A percentile compares a stretch with the other conserved stretches of the same genome.
Evolutionary conservation across 2,888 invertebrate species (phyloP).

Genomic region (Taenaris catops): DNA sequence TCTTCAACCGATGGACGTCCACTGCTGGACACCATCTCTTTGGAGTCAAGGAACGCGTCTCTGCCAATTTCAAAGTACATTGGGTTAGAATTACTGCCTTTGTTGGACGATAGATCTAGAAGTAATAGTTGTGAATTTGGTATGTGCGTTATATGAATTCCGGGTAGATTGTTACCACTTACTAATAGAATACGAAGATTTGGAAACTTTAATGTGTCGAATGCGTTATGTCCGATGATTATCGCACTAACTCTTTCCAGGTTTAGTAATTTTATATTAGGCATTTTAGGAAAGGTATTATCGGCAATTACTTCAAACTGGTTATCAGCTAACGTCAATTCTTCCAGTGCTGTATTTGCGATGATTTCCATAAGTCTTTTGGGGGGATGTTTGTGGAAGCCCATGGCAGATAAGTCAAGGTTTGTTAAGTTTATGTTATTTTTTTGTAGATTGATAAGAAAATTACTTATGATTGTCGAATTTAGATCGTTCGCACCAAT

Average conservation of each 20-base stretch:
- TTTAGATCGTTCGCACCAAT: conserved; percentile 78
- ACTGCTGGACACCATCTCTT: too few species aligned
- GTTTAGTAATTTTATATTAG: conserved; percentile 74
- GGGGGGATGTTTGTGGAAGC: conserved; percentile 73
- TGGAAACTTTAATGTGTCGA: conserved; percentile 63
- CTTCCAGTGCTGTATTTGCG: conserved; percentile 66
- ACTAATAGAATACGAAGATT: conserved; percentile 71
- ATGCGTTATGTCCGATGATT: conserved; percentile 64
- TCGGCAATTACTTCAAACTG: conserved; percentile 75
- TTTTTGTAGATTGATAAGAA: conserved; percentile 50
- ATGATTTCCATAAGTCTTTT: conserved; percentile 64
- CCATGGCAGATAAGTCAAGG: conserved; percentile 73
- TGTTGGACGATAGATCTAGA: conserved; percentile 74
- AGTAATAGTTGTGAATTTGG: conserved; percentile 63
- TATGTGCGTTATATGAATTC: conserved; percentile 70
- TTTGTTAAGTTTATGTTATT: conserved; percentile 55
- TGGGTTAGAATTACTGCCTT: conserved; percentile 53
- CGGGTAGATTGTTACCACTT: conserved; percentile 73
- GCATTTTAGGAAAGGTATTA: conserved; percentile 76
- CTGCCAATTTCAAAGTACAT: conserved; percentile 72
- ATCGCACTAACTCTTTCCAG: conserved; percentile 72
- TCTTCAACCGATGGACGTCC: too few species aligned
- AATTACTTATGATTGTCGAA: conserved; percentile 50
- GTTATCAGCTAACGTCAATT: conserved; percentile 70
- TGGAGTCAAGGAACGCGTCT: conserved; percentile 69